phyloP scores from a whole-genome alignment of 2,888 invertebrate genomes.

The Platycheirus rosarum region DNA sequence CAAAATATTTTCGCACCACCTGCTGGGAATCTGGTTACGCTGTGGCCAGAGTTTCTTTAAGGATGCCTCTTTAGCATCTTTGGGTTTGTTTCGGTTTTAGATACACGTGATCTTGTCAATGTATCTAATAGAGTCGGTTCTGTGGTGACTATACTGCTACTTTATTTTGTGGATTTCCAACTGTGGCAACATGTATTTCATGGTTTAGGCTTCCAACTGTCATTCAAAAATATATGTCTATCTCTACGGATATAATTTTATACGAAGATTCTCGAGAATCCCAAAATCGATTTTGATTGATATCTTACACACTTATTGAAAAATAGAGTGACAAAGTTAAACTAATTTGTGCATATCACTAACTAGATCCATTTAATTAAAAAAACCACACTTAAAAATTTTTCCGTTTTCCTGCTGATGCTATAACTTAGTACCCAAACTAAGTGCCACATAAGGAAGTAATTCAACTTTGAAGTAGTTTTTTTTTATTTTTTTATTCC shows the following conservation, averaged over 20 bases:
- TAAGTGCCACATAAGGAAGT: constrained; percentile 55
- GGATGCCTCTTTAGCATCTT: constrained; percentile 52
- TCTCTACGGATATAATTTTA: no score
- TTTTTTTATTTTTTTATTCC: background rate
- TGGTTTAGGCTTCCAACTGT: constrained; percentile 52
- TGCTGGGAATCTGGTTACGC: constrained; percentile 58
- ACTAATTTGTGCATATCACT: no score
- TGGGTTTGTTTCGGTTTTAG: constrained; percentile 52
- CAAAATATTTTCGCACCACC: constrained; percentile 72
- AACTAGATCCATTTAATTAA: no score
- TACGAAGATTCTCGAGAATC: no score
- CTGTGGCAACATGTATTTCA: constrained; percentile 62
- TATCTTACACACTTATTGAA: no score
- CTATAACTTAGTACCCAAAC: background rate
- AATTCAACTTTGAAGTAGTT: constrained; percentile 35
- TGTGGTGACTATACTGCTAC: constrained; percentile 71
- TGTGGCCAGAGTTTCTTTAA: constrained; percentile 57
- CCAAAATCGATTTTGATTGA: no score
- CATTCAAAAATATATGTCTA: no score
- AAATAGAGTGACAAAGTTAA: no score
- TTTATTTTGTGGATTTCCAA: constrained; percentile 72
- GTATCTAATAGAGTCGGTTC: constrained; percentile 26
- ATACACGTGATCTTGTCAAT: constrained; percentile 21
- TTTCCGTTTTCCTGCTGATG: background rate
- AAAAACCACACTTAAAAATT: no score